A percentile compares a stretch with the other conserved stretches of the same genome.
Evolutionary conservation across 2,113 vertebrate species (phyloP).

Genomic region (Copsychus sechellarum): DNA sequence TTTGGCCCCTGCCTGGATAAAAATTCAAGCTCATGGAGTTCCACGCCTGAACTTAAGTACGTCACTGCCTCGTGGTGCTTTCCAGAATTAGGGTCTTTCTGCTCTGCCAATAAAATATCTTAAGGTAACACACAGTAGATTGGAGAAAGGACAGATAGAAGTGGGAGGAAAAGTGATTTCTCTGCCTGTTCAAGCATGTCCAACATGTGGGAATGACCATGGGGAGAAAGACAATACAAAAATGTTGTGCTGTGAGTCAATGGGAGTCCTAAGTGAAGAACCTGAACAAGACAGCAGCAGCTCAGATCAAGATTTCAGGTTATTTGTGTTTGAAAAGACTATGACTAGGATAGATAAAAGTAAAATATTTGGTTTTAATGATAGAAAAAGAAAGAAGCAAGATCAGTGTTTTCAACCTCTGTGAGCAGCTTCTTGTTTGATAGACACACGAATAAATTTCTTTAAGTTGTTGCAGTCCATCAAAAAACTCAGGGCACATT

Average conservation of each 20-base stretch:
- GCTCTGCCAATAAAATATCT: not conserved
- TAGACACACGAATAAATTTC: not conserved
- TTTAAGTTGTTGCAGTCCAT: not conserved
- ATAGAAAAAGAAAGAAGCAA: not conserved
- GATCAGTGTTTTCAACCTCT: not conserved
- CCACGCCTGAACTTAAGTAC: not conserved
- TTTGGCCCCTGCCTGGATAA: not conserved
- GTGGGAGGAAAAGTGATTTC: not conserved
- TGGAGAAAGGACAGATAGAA: not conserved
- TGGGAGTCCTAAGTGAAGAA: not conserved
- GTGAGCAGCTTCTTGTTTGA: not conserved
- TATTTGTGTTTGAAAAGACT: not conserved
- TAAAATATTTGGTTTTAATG: not conserved
- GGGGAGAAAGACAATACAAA: not conserved
- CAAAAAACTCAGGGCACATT: not conserved
- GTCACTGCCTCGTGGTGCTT: not conserved
- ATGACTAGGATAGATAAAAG: not conserved
- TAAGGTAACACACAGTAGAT: not conserved
- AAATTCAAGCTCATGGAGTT: not conserved
- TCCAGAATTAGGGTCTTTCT: not conserved
- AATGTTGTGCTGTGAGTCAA: rapidly evolving
- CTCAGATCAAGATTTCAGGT: not conserved
- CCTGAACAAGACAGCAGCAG: not conserved
- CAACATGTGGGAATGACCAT: not conserved
- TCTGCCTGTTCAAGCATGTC: not conserved